Evolutionary conservation across 2,888 invertebrate genomes (phyloP), one percentile per base, ranked within the genome.

Genomic region (Drosophila mayaguana): DNA sequence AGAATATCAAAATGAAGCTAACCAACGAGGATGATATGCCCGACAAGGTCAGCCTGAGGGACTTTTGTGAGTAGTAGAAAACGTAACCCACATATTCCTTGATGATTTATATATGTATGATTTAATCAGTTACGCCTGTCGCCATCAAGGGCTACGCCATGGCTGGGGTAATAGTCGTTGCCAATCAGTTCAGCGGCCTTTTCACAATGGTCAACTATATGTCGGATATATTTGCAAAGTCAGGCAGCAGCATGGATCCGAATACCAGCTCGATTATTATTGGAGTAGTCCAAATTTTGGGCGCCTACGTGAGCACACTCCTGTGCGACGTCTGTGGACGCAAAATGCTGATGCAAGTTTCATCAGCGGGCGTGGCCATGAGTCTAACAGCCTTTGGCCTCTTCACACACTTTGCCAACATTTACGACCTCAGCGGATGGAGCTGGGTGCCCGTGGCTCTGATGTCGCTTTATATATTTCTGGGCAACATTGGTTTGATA

Each of bases 161-260:
- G 1, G 90, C 91, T 0, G n/a, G 73, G 0, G 80, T 90, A 0
- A 60, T 92, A 0, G 54, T 91, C 2, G 51, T 88, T n/a, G 75
- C 89, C 2, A 91, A 91, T 67, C 91, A 91, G 61, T 89, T 90
- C 18, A 90, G 91, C 36, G 92, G 92, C 0, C 65, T 81, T 8
- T 92, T 91, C 45, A 82, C 90, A 16, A 87, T 93, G 66, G 72
- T 92, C 12, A 92, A 89, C 62, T 93, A 93, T 53, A 91, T 92
- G 79, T 89, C 92, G 12, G 80, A 83, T n/a, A 91, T 93, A 32
- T 93, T 93, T 36, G 74, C 81, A 2, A 59, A 75, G 16, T 83
- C 91, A 8, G 88, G 90, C 2, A 89, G 91, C 4, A 78, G 70
- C 12, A 76, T 93, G 72, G 83, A 91, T 56, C 90, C 92, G 0